Evolutionary conservation across 2,113 vertebrate genomes (phyloP).

Genomic region (Takifugu bimaculatus): DNA sequence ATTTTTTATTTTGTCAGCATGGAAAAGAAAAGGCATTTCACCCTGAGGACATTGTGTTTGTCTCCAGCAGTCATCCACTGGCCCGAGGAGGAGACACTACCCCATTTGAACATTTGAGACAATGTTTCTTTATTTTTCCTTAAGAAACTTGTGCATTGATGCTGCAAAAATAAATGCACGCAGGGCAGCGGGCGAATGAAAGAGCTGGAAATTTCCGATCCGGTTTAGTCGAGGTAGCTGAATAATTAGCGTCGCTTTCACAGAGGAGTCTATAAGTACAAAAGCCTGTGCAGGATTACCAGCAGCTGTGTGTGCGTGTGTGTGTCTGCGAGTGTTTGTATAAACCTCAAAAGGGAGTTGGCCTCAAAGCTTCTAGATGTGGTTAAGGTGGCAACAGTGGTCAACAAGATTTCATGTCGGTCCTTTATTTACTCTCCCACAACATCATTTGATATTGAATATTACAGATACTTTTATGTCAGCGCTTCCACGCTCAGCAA

Average conservation of each 20-base stretch:
- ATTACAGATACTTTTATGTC: slow-evolving; percentile 27
- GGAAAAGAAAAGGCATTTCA: slow-evolving; percentile 41
- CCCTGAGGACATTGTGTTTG: slow-evolving; percentile 23
- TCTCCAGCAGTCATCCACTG: slow-evolving; percentile 41
- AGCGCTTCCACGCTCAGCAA: slow-evolving; percentile 9
- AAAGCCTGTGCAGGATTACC: slow-evolving; percentile 42
- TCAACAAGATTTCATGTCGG: slow-evolving; percentile 35
- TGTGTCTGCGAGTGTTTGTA: slow-evolving; percentile 11
- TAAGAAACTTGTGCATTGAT: slow-evolving; percentile 8
- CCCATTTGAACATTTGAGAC: slow-evolving; percentile 36
- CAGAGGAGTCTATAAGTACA: slow-evolving; percentile 25
- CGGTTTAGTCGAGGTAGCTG: slow-evolving; percentile 25
- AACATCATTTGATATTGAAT: slow-evolving; percentile 26
- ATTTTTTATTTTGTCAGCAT: slow-evolving; percentile 22
- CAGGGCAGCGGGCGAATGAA: slow-evolving; percentile 9
- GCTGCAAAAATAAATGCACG: neutral
- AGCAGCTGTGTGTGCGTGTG: slow-evolving; percentile 32
- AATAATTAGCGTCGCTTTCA: slow-evolving; percentile 46
- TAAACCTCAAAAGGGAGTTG: slow-evolving; percentile 27
- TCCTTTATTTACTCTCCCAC: slow-evolving; percentile 38
- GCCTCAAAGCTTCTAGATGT: slow-evolving; percentile 51
- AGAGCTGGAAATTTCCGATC: slow-evolving; percentile 19
- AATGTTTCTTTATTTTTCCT: slow-evolving; percentile 33
- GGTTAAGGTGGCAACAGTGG: slow-evolving; percentile 55
- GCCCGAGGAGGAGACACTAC: slow-evolving; percentile 26